Conservation (phyloP, 2,797 vertebrate species). For the Sciurus carolinensis region DNA sequence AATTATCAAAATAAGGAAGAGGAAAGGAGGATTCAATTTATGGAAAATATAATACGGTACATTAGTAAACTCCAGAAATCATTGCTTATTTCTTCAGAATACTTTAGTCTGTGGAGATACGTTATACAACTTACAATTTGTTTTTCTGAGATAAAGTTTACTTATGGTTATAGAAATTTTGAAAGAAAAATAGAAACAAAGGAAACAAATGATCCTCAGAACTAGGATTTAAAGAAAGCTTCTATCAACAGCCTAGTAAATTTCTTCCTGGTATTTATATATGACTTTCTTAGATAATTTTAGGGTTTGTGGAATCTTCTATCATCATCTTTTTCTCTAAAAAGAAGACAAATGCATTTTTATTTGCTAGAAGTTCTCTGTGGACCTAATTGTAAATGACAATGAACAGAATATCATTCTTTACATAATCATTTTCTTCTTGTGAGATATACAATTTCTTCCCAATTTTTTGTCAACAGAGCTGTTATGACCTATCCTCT, state of each 20-base stretch:
- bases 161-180: not conserved
- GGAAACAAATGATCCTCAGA: not conserved
- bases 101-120: not conserved
- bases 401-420: not conserved
- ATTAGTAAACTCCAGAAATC: slow-evolving; percentile 20
- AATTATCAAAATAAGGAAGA: slow-evolving; percentile 55
- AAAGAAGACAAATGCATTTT: slow-evolving; percentile 17
- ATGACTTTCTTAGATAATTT: not conserved
- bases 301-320: not conserved
- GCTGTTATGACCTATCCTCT: not conserved
- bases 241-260: not conserved
- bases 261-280: not conserved
- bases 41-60: not conserved
- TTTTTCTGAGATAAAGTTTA: not conserved
- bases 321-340: not conserved
- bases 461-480: slow-evolving; percentile 4
- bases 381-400: slow-evolving; percentile 22
- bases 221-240: slow-evolving; percentile 10
- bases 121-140: not conserved
- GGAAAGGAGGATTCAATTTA: not conserved
- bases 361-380: not conserved
- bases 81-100: slow-evolving; percentile 44
- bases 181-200: slow-evolving; percentile 29
- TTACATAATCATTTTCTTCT: not conserved
- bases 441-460: not conserved